A percentile compares a stretch with the other conserved stretches of the same genome.
phyloP scores from a whole-genome alignment of 2,888 invertebrate genomes.

The Stenolophus ochropezus region DNA sequence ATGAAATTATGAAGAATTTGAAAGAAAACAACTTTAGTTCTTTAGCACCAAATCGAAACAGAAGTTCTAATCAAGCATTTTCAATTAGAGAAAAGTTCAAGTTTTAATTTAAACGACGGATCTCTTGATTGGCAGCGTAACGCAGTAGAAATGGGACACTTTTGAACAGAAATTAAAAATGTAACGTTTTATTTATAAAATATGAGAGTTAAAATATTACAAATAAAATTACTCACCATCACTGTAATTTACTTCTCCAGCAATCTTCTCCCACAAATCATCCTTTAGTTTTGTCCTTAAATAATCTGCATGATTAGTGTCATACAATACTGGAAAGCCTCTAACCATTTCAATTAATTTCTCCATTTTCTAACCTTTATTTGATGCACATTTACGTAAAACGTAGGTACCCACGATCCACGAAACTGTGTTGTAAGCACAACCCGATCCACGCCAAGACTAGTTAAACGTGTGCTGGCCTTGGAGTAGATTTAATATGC shows the following conservation, averaged over 20 bases:
- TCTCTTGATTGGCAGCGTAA: too few species aligned
- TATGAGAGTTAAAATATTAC: background rate
- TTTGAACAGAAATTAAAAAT: background rate
- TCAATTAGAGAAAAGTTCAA: constrained; percentile 55
- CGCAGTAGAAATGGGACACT: too few species aligned
- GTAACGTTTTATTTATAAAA: background rate
- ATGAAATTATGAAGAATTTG: background rate
- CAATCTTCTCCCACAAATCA: constrained; percentile 7
- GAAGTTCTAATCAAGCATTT: constrained; percentile 57
- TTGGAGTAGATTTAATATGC: too few species aligned
- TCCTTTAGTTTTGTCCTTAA: constrained; percentile 19
- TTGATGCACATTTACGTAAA: too few species aligned
- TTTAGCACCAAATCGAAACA: constrained; percentile 39
- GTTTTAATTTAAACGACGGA: too few species aligned
- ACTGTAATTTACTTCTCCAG: constrained; percentile 21
- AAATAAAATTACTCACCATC: constrained; percentile 22
- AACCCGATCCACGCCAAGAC: constrained; percentile 48
- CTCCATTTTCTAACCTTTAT: constrained; percentile 5
- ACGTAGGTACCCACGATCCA: too few species aligned
- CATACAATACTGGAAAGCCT: background rate
- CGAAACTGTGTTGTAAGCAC: too few species aligned
- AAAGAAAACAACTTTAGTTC: background rate
- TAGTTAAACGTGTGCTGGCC: constrained; percentile 58
- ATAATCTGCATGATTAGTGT: constrained; percentile 29
- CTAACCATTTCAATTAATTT: constrained; percentile 19